phyloP scores from a whole-genome alignment of 1,140 invertebrate genomes.

The Philopotamus ludificatus region DNA sequence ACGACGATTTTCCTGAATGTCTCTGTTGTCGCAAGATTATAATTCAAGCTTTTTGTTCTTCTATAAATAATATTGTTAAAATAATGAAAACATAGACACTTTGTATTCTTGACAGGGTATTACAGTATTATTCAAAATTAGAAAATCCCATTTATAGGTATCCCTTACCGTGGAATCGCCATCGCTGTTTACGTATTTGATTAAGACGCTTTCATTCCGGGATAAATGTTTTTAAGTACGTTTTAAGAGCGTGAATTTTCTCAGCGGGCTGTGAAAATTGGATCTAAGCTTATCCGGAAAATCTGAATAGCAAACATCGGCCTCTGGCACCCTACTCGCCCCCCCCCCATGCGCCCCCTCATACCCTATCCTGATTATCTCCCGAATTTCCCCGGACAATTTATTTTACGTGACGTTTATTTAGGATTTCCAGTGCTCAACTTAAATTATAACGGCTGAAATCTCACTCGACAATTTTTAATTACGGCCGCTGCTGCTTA shows the following conservation, averaged over 20 bases:
- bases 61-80: no score
- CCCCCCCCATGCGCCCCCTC: background rate
- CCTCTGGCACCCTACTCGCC: background rate
- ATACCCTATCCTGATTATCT: constrained; percentile 14
- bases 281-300: background rate
- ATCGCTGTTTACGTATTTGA: background rate
- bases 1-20: no score
- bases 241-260: background rate
- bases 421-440: constrained; percentile 35
- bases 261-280: background rate
- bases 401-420: constrained; percentile 35
- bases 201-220: background rate
- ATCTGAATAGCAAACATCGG: background rate
- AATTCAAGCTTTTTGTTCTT: no score
- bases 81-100: no score
- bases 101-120: no score
- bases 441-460: constrained; percentile 33
- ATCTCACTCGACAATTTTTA: constrained; percentile 38
- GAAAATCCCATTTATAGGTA: no score
- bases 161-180: no score
- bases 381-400: constrained; percentile 25
- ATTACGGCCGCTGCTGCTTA: constrained; percentile 13
- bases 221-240: background rate
- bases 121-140: no score
- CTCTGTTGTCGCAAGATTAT: no score